Conservation (phyloP, 23 tunicate species). For the Halocynthia aurantium region DNA sequence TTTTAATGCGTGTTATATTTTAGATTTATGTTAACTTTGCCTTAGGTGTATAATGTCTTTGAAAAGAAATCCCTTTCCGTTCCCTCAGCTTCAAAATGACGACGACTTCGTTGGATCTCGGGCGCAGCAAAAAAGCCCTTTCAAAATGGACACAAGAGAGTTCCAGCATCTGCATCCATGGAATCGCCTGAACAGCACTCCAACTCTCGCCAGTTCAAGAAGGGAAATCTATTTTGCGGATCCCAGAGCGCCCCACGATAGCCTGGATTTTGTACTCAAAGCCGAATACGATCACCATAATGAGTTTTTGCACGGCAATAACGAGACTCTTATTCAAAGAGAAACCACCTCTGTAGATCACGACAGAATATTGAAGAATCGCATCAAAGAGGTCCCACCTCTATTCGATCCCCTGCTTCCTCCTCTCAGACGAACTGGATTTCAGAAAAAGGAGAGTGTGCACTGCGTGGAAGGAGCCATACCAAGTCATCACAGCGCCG, state of each 20-base stretch:
- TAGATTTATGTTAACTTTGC: no score
- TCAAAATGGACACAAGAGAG: conserved; percentile 16
- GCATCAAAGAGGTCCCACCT: conserved; percentile 66
- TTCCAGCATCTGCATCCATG: conserved; percentile 71
- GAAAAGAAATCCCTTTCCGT: conserved; percentile 78
- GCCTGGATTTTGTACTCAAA: conserved; percentile 89
- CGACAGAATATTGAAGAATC: conserved; percentile 83
- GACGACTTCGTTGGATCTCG: conserved; percentile 63
- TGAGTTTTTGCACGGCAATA: conserved; percentile 63
- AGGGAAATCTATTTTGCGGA: conserved; percentile 72
- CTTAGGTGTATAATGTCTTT: conserved; percentile 36
- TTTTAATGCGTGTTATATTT: no score
- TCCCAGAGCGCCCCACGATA: conserved; percentile 82
- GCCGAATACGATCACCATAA: conserved; percentile 82
- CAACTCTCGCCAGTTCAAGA: conserved; percentile 77
- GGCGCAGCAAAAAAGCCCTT: conserved; percentile 61
- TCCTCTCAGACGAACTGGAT: conserved; percentile 37
- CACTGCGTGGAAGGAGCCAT: conserved; percentile 81
- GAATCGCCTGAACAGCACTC: conserved; percentile 60
- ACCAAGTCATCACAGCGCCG: conserved; percentile 91
- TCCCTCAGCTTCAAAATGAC: conserved; percentile 81
- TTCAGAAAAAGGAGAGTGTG: conserved; percentile 52
- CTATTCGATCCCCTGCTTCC: conserved; percentile 85
- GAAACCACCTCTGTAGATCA: conserved; percentile 68
- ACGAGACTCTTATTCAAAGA: conserved; percentile 51